A percentile compares a stretch with the other conserved stretches of the same genome.
These are phyloP conservation scores for Notamacropus eugenii DNA, from an alignment of 2,797 vertebrate genomes.

Conservation along the genomic window DNA sequence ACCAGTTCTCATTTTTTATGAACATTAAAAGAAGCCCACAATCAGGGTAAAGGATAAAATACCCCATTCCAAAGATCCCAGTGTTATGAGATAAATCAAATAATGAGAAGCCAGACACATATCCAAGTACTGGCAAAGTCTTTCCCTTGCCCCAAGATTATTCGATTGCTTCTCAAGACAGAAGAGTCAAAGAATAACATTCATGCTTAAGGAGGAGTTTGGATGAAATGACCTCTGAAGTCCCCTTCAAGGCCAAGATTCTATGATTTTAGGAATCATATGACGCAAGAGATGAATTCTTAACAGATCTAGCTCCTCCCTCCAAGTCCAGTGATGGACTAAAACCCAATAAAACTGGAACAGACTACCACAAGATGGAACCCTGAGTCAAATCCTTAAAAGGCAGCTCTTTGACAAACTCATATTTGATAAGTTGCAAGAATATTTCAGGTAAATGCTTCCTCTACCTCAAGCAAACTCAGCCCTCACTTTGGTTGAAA, in stretches of 20 bases:
- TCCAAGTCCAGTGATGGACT: not conserved
- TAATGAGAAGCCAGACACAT: not conserved
- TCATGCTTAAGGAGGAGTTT: not conserved
- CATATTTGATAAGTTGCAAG: not conserved
- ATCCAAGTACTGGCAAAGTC: not conserved
- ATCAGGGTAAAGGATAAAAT: not conserved
- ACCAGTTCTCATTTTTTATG: slow-evolving; percentile 16
- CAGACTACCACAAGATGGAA: not conserved
- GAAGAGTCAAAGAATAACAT: not conserved
- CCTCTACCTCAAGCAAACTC: not conserved
- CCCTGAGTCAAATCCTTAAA: not conserved
- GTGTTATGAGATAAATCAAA: not conserved
- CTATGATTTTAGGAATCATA: not conserved
- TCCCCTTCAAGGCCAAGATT: not conserved
- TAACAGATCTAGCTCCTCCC: not conserved
- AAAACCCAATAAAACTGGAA: not conserved
- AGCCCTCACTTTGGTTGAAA: not conserved
- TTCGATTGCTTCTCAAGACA: not conserved
- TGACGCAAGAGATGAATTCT: not conserved
- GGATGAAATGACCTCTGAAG: not conserved
- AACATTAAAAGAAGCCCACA: not conserved
- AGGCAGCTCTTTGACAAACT: not conserved
- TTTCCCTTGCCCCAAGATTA: not conserved
- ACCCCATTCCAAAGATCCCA: not conserved
- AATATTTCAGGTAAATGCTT: not conserved